Conservation (phyloP, 2,113 vertebrate species). For the Protomyctophum bolini region DNA sequence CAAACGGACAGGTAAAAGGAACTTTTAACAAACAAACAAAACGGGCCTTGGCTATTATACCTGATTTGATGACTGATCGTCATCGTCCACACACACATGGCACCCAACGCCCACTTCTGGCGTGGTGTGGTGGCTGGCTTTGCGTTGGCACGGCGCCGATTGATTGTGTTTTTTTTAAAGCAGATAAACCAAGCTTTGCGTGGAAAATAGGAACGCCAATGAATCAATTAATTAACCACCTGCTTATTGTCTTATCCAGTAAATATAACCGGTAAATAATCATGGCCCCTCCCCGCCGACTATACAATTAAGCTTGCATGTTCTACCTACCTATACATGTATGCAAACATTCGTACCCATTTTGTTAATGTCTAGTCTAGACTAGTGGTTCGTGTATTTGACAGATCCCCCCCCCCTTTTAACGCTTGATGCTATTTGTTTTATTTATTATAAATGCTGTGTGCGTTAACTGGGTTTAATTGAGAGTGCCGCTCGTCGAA, state of each 20-base stretch:
- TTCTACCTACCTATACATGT: slow-evolving; percentile 7
- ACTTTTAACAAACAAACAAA: background rate
- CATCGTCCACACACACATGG: slow-evolving; percentile 50
- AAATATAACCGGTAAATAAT: background rate
- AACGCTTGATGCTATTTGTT: background rate
- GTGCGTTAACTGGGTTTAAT: slow-evolving; percentile 6
- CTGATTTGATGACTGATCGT: slow-evolving; percentile 15
- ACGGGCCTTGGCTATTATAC: background rate
- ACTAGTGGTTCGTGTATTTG: background rate
- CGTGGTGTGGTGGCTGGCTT: slow-evolving; percentile 15
- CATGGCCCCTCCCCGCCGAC: slow-evolving; percentile 5
- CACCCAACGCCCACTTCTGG: slow-evolving; percentile 60
- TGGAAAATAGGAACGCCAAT: background rate
- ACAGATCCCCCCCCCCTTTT: background rate
- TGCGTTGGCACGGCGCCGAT: background rate
- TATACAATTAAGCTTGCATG: slow-evolving; percentile 10
- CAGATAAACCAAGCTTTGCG: background rate
- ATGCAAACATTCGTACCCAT: no score
- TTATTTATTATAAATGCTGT: no score
- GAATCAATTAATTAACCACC: background rate
- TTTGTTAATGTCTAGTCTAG: slow-evolving; percentile 46
- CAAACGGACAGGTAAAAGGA: slow-evolving; percentile 89
- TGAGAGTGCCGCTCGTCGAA: slow-evolving; percentile 42
- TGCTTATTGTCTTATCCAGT: background rate
- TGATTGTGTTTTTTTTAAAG: background rate